Evolutionary conservation across 2,113 vertebrate species (phyloP).

Genomic region (Colistium nudipinnis): DNA sequence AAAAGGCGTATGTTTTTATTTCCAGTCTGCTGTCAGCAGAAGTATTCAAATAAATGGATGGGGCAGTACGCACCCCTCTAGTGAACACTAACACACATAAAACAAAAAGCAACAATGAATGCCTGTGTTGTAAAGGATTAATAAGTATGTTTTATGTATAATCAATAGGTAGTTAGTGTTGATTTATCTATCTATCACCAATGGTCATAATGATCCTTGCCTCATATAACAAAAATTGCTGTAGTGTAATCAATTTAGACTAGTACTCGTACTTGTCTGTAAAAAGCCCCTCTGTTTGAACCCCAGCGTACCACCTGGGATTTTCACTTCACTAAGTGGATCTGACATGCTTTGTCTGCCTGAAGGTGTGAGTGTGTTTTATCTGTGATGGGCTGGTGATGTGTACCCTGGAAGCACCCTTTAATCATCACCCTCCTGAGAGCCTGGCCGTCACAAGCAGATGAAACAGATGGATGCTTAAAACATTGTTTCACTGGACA

Average conservation of each 20-base stretch:
- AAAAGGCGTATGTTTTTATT: too few species aligned
- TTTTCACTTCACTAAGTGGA: conserved; percentile 3
- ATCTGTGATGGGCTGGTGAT: conserved; percentile 5
- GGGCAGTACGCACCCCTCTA: too few species aligned
- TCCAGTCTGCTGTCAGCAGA: too few species aligned
- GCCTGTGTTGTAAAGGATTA: too few species aligned
- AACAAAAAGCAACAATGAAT: too few species aligned
- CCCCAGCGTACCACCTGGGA: background rate
- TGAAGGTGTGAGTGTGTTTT: conserved; percentile 34
- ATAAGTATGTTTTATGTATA: too few species aligned
- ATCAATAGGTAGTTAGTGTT: too few species aligned
- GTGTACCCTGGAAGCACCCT: background rate
- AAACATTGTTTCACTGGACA: conserved; percentile 29
- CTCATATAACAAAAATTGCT: too few species aligned
- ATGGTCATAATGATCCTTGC: too few species aligned
- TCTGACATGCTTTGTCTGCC: conserved; percentile 9
- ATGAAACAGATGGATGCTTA: conserved; percentile 35
- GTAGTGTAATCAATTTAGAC: background rate
- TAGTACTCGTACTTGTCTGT: background rate
- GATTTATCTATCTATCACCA: too few species aligned
- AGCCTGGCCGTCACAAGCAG: background rate
- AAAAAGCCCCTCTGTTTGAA: background rate
- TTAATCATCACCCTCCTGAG: background rate
- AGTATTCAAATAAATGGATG: too few species aligned
- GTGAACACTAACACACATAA: too few species aligned